Percentiles rank a stretch among this genome's conserved stretches.
These are phyloP conservation scores for Romanogobio albipinnatus DNA, from an alignment of 2,113 vertebrate species.

Conservation along the genomic window DNA sequence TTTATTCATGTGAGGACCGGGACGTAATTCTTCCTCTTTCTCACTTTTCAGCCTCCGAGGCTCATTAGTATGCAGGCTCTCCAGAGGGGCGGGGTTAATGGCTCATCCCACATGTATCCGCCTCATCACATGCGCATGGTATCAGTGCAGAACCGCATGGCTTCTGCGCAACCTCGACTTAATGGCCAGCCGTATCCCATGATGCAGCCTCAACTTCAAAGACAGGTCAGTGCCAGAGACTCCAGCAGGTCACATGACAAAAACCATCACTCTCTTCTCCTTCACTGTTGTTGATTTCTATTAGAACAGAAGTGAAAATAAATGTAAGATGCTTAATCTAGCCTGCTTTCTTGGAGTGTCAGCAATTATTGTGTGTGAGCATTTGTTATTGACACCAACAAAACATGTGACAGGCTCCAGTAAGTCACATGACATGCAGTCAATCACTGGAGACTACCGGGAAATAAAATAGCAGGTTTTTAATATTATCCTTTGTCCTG, in stretches of 20 bases:
- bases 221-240: conserved; percentile 86
- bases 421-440: background rate
- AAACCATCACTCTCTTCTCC: background rate
- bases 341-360: too few relatives aligned
- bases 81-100: conserved; percentile 92
- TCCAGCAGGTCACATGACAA: background rate
- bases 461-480: background rate
- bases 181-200: conserved; percentile 93
- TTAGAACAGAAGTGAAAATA: background rate
- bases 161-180: conserved; percentile 85
- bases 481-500: background rate
- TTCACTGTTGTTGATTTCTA: background rate
- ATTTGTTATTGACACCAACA: background rate
- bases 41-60: conserved; percentile 88
- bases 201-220: conserved; percentile 98
- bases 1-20: background rate
- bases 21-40: background rate
- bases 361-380: background rate
- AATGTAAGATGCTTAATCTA: too few relatives aligned
- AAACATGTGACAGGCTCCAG: background rate
- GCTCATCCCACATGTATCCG: conserved; percentile 86
- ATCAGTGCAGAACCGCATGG: conserved; percentile 84
- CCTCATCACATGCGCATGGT: conserved; percentile 95
- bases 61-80: conserved; percentile 98
- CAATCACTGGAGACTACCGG: background rate